These are phyloP conservation scores for Steinernema khuongi DNA, from an alignment of 1,140 invertebrate genomes.

Conservation along the genomic window DNA sequence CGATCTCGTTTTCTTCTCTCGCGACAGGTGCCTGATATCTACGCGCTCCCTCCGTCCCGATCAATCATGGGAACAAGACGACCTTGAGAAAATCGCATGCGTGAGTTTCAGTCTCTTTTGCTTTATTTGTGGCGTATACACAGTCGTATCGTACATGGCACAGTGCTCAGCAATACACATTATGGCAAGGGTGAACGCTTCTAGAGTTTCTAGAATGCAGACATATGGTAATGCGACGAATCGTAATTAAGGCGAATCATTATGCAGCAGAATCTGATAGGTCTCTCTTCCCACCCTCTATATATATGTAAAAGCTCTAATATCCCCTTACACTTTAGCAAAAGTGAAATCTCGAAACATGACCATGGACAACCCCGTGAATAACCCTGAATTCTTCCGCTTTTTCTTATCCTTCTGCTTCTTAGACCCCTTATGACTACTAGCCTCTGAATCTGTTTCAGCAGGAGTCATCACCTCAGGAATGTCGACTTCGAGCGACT, in stretches of 20 bases:
- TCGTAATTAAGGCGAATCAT: not conserved
- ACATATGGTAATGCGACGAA: not conserved
- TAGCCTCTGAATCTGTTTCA: constrained; percentile 56
- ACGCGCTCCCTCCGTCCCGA: not conserved
- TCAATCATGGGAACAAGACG: not conserved
- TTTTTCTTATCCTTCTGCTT: constrained; percentile 80
- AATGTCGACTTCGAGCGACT: constrained; percentile 22
- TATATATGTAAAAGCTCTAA: not conserved
- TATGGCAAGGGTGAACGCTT: constrained; percentile 23
- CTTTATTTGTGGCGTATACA: constrained; percentile 3
- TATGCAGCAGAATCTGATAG: not conserved
- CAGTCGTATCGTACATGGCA: not conserved
- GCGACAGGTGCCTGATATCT: constrained; percentile 9
- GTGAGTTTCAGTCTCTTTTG: constrained; percentile 3
- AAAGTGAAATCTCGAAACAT: constrained; percentile 19
- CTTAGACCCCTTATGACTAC: constrained; percentile 83
- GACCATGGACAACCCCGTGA: constrained; percentile 65
- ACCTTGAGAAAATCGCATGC: not conserved
- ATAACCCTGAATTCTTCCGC: constrained; percentile 69
- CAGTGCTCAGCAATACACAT: not conserved
- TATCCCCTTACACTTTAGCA: not conserved
- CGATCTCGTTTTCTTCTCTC: constrained; percentile 6
- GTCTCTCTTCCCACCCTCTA: too few species aligned
- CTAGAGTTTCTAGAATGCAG: constrained; percentile 12
- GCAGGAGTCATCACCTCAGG: constrained; percentile 23